Base-by-base conservation (phyloP, 2,888 invertebrate genomes). In the Embidobia sp. region DNA sequence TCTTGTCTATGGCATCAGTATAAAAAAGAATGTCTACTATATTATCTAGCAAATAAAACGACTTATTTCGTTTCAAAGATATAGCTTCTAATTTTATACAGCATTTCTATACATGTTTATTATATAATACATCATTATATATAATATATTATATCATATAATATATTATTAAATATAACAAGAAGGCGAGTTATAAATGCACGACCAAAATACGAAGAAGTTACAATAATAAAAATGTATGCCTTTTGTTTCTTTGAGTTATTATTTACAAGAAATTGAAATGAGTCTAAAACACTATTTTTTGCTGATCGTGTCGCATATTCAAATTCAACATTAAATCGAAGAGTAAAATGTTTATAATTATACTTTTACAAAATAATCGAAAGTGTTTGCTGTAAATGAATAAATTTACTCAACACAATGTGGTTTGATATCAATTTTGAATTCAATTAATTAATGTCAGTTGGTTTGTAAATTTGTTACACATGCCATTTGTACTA, bases 201-300 rank as follows among this genome's bases (percentile, higher is more conserved):
- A 77, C 73, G 72, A 73, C 37, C 73, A 77, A 67, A 73, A 49
- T 61, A 73, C 67, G 69, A 44, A 49, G 46, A 27, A 73, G 57
- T 49, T 46, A 49, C 35, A 63, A 44, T 53, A 18, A 61, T 66
- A 46, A 66, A 69, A 73, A 48, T 16, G 48, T 53, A 48, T 27
- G 22, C 8, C 19, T 53, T 67, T 7, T 44, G 11, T 66, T 48
- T 44, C 13, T 48, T 22, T 22, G 22, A 22, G 3, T 57, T 57
- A 69, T 59, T 81, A 82, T 80, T 79, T 80, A 82, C 81, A 82
- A 79, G 66, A 70, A 59, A 72, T 46, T 72, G 0, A 46, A 72
- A 75, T 67, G 63, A 78, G 77, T 75, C 40, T 72, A 67, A 49
- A 76, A 53, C 31, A 46, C 29, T 13, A 29, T 46, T 22, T 44